Conservation (phyloP, 2,797 vertebrate genomes). For the Paguma larvata region DNA sequence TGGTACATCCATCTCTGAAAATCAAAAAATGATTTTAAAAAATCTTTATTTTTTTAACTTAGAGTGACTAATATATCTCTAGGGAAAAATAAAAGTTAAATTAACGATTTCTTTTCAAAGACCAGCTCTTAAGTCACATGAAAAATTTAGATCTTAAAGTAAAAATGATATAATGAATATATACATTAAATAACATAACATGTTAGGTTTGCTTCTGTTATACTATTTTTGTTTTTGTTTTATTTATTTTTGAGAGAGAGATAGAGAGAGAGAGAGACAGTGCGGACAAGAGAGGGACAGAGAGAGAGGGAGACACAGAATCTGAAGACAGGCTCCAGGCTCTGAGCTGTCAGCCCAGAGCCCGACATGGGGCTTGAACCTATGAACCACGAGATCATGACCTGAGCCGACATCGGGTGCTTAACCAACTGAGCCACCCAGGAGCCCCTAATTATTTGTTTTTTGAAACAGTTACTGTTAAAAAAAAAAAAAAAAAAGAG, state of each 20-base stretch:
- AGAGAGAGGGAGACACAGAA: too few relatives aligned
- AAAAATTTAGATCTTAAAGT: not conserved
- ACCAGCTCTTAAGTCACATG: not conserved
- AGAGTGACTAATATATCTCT: not conserved
- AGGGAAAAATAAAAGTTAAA: not conserved
- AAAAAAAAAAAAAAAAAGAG: not conserved
- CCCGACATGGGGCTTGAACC: too few relatives aligned
- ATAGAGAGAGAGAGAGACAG: too few relatives aligned
- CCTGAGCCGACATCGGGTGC: too few relatives aligned
- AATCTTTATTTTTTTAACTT: not conserved
- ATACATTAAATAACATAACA: not conserved
- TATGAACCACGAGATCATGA: too few relatives aligned
- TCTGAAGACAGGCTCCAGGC: too few relatives aligned
- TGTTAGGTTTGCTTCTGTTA: not conserved
- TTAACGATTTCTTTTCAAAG: slow-evolving; percentile 47
- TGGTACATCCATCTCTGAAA: not conserved
- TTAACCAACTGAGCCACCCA: too few relatives aligned
- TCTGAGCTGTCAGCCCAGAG: too few relatives aligned
- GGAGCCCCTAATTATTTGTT: not conserved
- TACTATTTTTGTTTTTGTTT: too few relatives aligned
- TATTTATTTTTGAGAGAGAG: too few relatives aligned
- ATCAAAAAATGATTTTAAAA: not conserved
- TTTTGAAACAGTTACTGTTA: not conserved
- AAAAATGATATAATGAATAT: not conserved
- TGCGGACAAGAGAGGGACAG: too few relatives aligned